Evolutionary conservation across 2,113 vertebrate species (phyloP), one percentile per base, ranked within the genome.

Genomic region (Sebastes schlegelii): DNA sequence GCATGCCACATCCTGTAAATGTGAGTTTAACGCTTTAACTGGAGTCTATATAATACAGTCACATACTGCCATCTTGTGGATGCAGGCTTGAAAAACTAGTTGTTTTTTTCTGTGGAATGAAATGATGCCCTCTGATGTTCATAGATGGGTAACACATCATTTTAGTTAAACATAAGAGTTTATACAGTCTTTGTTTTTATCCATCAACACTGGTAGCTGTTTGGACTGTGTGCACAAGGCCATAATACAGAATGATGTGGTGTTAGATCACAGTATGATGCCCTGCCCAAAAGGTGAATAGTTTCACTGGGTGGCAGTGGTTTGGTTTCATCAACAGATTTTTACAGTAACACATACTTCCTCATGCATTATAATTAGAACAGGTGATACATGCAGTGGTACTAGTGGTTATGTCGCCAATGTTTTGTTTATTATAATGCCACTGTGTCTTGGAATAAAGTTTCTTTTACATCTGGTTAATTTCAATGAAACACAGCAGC

Each of bases 31-130:
- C 14, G 34, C 16, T n/a, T 2, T 43, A 3, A 26, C n/a, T 65
- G 0, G 0, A 60, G 12, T 54, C 40, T 5, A 5, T 11, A 16
- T 11, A 1, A 42, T 1, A n/a, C n/a, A 57, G 69, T 57, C 34
- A 13, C 19, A 21, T 23, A 84, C 65, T 79, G 89, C 86, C 92
- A 88, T 75, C 93, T 88, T 11, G 86, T 91, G 93, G 88, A 46
- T 0, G 6, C 17, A 57, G 40, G 46, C 69, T 8, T 40, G 11
- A 73, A 12, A 65, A 3, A 16, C 11, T 1, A 58, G 8, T 12
- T 49, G 46, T 26, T 4, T 17, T 76, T 63, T 42, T 58, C 4
- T 57, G 48, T 58, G 60, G 7, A 60, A 6, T 46, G 19, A 49
- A 79, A 86, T 4, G 1, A 40, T 9, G 79, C 77, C 86, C 76